These are phyloP conservation scores for Alces alces DNA, from an alignment of 2,113 vertebrate species.

Conservation along the genomic window DNA sequence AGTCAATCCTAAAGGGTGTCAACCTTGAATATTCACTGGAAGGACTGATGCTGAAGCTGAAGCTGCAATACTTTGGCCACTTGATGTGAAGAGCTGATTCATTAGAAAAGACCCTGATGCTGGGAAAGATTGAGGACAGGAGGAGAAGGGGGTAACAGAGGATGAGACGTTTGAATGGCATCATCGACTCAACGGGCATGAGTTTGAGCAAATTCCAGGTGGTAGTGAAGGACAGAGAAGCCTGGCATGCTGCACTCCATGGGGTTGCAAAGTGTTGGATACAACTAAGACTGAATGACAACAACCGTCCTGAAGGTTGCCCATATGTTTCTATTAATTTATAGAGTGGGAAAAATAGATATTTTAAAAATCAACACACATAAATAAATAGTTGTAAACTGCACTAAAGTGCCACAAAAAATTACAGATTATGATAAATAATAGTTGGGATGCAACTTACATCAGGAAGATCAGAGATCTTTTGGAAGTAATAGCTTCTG, in stretches of 20 bases:
- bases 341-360: not conserved
- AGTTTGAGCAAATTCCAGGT: not conserved
- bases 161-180: not conserved
- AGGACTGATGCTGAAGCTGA: not conserved
- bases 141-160: rapidly evolving
- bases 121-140: not conserved
- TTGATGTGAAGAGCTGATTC: not conserved
- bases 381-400: not conserved
- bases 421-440: not conserved
- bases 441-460: not conserved
- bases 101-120: not conserved
- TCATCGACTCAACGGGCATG: not conserved
- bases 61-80: not conserved
- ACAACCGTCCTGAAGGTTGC: not conserved
- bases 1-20: not conserved
- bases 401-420: not conserved
- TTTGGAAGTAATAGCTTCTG: not conserved
- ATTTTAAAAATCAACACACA: not conserved
- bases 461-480: not conserved
- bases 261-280: not conserved
- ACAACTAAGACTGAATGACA: not conserved
- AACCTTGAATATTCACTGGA: not conserved
- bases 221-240: not conserved
- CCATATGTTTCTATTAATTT: not conserved
- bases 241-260: not conserved